Conservation (phyloP, 1,140 invertebrate species). For the Dreissena rostriformis region DNA sequence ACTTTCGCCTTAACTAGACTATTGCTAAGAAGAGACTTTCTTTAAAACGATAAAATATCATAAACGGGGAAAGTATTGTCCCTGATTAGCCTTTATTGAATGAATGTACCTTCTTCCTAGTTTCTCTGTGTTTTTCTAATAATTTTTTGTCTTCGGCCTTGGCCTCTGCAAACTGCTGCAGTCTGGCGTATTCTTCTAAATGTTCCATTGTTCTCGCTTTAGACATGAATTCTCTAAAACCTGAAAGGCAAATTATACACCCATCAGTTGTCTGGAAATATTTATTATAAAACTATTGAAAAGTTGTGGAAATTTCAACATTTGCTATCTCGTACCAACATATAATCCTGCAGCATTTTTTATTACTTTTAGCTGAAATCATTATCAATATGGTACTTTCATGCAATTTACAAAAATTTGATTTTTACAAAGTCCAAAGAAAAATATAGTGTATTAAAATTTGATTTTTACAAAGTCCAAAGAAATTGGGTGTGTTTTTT, state of each 20-base stretch:
- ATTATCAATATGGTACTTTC: background rate
- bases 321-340: background rate
- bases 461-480: no score
- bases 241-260: slow-evolving; percentile 32
- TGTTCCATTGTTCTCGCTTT: slow-evolving; percentile 67
- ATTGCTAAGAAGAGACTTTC: no score
- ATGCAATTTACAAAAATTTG: background rate
- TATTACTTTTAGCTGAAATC: background rate
- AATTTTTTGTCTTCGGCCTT: slow-evolving; percentile 63
- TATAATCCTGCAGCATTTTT: background rate
- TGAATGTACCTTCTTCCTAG: slow-evolving; percentile 66
- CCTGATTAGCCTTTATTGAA: no score
- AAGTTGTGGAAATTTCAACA: slow-evolving; percentile 1
- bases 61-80: background rate
- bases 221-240: slow-evolving; percentile 61
- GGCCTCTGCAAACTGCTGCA: slow-evolving; percentile 65
- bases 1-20: no score
- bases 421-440: no score
- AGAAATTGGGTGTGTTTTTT: no score
- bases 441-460: no score
- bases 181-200: slow-evolving; percentile 62
- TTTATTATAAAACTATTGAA: background rate
- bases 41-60: no score
- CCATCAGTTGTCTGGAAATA: background rate
- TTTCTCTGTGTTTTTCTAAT: slow-evolving; percentile 64